Percentiles rank a stretch among this genome's conserved stretches.
phyloP scores from a whole-genome alignment of 2,797 vertebrate species.

The Myotis daubentonii region DNA sequence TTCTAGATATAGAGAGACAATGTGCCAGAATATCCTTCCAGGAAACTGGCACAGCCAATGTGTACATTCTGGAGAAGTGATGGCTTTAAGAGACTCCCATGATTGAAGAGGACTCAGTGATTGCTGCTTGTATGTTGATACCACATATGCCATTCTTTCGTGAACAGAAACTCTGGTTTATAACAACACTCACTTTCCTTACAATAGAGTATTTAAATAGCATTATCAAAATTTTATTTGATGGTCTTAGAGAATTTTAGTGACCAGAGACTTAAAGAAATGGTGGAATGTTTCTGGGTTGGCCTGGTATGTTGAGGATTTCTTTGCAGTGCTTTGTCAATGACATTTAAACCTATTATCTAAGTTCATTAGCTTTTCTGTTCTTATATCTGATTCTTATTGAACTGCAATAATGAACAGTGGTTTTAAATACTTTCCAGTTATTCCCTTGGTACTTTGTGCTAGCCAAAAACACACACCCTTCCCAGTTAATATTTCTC shows the following conservation, averaged over 20 bases:
- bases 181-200: neutral
- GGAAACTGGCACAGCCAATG: neutral
- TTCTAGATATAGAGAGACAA: neutral
- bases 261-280: conserved; percentile 27
- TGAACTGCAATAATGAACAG: neutral
- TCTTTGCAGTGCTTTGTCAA: neutral
- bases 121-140: neutral
- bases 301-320: neutral
- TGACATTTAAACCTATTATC: conserved; percentile 45
- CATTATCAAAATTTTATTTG: neutral
- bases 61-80: neutral
- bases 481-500: conserved; percentile 9
- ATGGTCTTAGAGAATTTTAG: conserved; percentile 34
- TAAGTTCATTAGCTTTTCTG: neutral
- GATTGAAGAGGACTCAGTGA: neutral
- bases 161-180: neutral
- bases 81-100: neutral
- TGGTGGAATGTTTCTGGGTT: neutral
- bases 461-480: neutral
- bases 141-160: neutral
- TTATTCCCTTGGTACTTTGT: neutral
- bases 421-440: neutral
- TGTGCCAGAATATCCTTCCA: neutral
- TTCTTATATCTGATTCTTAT: neutral
- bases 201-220: neutral